Evolutionary conservation across 2,113 vertebrate genomes (phyloP).

Genomic region (Copsychus sechellarum): DNA sequence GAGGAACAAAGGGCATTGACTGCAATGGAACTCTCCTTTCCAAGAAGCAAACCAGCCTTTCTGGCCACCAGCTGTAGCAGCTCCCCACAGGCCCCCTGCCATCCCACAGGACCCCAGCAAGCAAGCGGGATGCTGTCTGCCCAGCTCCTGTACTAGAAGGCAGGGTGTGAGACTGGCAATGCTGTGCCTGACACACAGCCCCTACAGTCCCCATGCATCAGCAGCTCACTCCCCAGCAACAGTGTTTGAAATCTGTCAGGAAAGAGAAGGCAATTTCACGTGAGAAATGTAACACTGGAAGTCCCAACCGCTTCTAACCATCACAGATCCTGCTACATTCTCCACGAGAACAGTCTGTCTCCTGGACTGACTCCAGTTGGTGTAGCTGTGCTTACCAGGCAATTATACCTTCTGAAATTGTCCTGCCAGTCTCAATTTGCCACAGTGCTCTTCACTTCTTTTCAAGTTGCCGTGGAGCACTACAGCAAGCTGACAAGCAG

Average conservation of each 20-base stretch:
- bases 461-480: background rate
- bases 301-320: background rate
- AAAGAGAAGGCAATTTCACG: background rate
- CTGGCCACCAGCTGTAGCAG: background rate
- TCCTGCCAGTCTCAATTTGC: conserved; percentile 24
- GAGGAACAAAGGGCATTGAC: background rate
- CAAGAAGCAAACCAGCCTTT: background rate
- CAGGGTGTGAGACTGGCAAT: background rate
- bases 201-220: accelerated
- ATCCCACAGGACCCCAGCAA: background rate
- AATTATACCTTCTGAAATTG: conserved; percentile 1
- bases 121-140: background rate
- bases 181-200: background rate
- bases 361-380: background rate
- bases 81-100: background rate
- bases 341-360: background rate
- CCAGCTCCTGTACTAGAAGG: background rate
- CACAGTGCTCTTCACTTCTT: background rate
- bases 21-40: conserved; percentile 20
- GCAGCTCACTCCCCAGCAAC: background rate
- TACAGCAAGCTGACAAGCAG: background rate
- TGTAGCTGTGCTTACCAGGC: background rate
- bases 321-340: background rate
- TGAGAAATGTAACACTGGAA: accelerated
- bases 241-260: accelerated